Evolutionary conservation across 2,113 vertebrate species (phyloP), one percentile per base, ranked within the genome.

Genomic region (Mixornis gularis): DNA sequence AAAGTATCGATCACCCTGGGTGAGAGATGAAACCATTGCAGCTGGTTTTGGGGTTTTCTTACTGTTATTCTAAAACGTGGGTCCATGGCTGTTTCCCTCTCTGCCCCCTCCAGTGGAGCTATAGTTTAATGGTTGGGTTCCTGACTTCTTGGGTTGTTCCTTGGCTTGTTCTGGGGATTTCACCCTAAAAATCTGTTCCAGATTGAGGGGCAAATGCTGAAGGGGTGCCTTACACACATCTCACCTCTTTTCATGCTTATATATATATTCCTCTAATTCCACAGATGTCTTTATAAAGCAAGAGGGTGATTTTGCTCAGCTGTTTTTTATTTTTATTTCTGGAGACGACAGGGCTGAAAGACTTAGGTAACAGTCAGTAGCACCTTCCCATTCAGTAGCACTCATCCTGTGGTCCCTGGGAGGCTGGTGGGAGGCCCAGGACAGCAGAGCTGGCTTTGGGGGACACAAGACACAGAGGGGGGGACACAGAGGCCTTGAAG

Each of bases 241-340:
- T 16, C 3, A 12, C 16, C 19, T 3, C 1, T 13, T 62, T 49
- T 43, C 4, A 0, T 29, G 40, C 55, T 34, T 58, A 0, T n/a
- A 17, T 10, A 6, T 26, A 2, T 46, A 4, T 49, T 77, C 13
- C 26, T 79, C 73, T 64, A 76, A 59, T 72, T 62, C 34, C 24
- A 78, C 1, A 1, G 17, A 24, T 76, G 38, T 62, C 38, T 64
- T 69, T 8, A 16, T 53, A 64, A 65, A 85, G 43, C 38, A 24
- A 19, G 66, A 66, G 27, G 48, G 16, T 72, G 29, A 26, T 91
- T 89, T 89, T 76, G 6, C 91, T 77, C 40, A 89, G 78, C 44
- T 64, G 18, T 0, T 55, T 55, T 56, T 55, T 55, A 16, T 56
- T 69, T 25, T 65, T 18, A 11, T 87, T 90, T 69, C 21, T 87